Percentiles rank a stretch among this genome's conserved stretches.
Evolutionary conservation across 92 coral and sea anemone genomes (phyloP).

Genomic region (Paragorgia papillata): DNA sequence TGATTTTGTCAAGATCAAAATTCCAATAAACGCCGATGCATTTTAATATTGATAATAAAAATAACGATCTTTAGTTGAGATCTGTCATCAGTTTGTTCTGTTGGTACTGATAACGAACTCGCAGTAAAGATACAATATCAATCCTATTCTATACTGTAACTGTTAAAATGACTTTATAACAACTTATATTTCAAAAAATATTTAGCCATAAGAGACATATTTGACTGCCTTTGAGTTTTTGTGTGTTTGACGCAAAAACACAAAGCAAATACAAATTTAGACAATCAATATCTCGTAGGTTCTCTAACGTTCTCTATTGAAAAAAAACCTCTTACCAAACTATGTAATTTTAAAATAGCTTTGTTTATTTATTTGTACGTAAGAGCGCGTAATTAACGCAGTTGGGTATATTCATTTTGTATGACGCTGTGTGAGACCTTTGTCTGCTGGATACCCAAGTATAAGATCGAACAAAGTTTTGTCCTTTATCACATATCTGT

Average conservation of each 20-base stretch:
- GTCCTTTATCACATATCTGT: conserved; percentile 15
- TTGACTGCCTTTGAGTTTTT: too few relatives aligned
- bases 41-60: not conserved
- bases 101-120: conserved; percentile 28
- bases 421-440: conserved; percentile 16
- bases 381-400: conserved; percentile 35
- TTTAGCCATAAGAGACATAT: too few relatives aligned
- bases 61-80: not conserved
- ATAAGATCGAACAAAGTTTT: not conserved
- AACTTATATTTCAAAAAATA: too few relatives aligned
- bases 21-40: too few relatives aligned
- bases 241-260: not conserved
- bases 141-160: too few relatives aligned
- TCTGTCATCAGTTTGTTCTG: conserved; percentile 36
- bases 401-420: conserved; percentile 31
- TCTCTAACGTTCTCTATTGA: not conserved
- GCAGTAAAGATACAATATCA: too few relatives aligned
- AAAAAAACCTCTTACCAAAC: not conserved
- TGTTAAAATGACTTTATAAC: too few relatives aligned
- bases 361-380: conserved; percentile 42
- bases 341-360: not conserved
- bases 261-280: too few relatives aligned
- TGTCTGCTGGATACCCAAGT: conserved; percentile 1
- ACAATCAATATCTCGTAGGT: too few relatives aligned
- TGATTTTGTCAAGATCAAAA: too few relatives aligned